A percentile compares a stretch with the other conserved stretches of the same genome.
Conservation (phyloP, 2,113 vertebrate species). For the Nesospiza acunhae region DNA sequence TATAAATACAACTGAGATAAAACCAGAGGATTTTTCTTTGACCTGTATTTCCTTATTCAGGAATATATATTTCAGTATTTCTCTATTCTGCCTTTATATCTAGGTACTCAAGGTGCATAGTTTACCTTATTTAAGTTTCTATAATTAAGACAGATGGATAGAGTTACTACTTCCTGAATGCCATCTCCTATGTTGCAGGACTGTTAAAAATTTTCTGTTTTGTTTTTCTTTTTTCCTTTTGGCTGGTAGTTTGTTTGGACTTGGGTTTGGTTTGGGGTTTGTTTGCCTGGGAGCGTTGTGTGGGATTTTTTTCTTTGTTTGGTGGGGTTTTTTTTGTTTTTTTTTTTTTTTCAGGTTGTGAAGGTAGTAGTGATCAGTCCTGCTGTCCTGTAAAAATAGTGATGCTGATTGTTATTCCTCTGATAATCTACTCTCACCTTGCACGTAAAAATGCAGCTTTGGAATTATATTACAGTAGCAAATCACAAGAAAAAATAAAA, state of each 20-base stretch:
- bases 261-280: neutral
- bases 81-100: neutral
- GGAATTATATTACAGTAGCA: neutral
- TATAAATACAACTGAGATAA: neutral
- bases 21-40: neutral
- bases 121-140: neutral
- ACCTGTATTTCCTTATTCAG: neutral
- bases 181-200: neutral
- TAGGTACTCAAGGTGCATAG: neutral
- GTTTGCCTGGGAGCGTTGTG: fast-evolving
- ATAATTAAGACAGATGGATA: neutral
- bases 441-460: neutral
- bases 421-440: neutral
- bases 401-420: neutral
- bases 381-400: neutral
- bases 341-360: neutral
- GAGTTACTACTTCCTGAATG: neutral
- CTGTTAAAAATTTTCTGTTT: neutral
- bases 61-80: neutral
- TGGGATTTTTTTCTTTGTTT: neutral
- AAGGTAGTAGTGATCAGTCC: neutral
- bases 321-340: fast-evolving
- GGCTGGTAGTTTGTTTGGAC: neutral
- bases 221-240: neutral
- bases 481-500: neutral